These are phyloP conservation scores for Fragum whitleyi DNA, from an alignment of 2,888 invertebrate genomes.

Conservation along the genomic window DNA sequence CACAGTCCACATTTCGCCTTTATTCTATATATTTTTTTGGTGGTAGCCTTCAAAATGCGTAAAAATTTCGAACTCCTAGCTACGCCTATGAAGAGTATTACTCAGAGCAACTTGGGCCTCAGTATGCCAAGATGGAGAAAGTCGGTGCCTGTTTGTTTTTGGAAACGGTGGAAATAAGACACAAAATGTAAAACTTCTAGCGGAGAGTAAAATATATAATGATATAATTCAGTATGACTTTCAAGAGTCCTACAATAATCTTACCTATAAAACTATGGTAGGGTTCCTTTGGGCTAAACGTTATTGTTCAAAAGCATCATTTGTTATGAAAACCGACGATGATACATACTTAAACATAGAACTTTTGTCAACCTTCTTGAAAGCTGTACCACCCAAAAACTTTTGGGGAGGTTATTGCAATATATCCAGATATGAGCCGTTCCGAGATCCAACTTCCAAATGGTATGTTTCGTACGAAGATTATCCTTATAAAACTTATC, in stretches of 20 bases:
- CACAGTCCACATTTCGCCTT: too few species aligned
- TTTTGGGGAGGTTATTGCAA: not conserved
- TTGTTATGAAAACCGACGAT: not conserved
- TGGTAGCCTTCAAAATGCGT: too few species aligned
- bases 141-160: not conserved
- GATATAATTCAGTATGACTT: not conserved
- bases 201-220: not conserved
- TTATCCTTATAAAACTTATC: too few species aligned
- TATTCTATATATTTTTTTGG: too few species aligned
- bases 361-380: not conserved
- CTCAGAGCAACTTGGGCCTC: not conserved
- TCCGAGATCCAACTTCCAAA: too few species aligned
- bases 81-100: too few species aligned
- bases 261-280: not conserved
- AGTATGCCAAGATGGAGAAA: not conserved
- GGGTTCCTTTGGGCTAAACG: not conserved
- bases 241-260: not conserved
- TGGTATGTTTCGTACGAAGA: too few species aligned
- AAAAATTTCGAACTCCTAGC: too few species aligned
- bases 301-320: not conserved
- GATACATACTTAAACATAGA: not conserved
- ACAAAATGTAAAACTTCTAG: not conserved
- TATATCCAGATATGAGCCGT: too few species aligned
- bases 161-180: not conserved
- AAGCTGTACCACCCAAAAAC: not conserved